Base-by-base conservation (phyloP, 2,888 invertebrate species). In the Xestia c-nigrum region DNA sequence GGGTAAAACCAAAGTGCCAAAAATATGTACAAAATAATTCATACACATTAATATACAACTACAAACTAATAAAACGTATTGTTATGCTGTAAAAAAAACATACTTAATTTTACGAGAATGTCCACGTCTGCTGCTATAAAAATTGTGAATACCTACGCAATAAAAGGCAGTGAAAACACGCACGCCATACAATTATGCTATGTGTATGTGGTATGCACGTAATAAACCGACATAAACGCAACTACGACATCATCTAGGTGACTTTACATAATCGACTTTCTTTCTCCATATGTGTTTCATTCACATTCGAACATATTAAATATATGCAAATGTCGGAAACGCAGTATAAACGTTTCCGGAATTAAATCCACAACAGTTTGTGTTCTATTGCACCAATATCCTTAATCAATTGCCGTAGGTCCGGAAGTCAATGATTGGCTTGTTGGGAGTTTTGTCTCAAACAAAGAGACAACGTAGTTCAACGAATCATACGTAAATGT, bases 201-300 rank as follows among this genome's bases (percentile, higher is more conserved):
- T 47, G 61, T 64, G 38, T 57, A 71, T 50, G 63, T 64, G 43
- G 64, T 65, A 40, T 43, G 31, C 68, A 47, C 24, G 68, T 31
- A 24, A 57, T 43, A 64, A 40, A 46, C 61, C 57, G 24, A 65
- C 72, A 71, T 16, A 24, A 31, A 61, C 73, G 71, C 71, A 83
- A 83, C 61, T 71, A 69, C 61, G 55, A 47, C 52, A 63, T 68
- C 55, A 83, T 83, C 47, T 78, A 78, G 55, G 64, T 71, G 73
- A 67, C 61, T 57, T 85, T 83, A 83, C 66, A 72, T 83, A 83
- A 83, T 63, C 57, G 31, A 78, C 74, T 83, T 86, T 83, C 83
- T 63, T 74, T 83, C 84, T 69, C 40, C 24, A 31, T 31, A 31
- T 31, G 46, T 40, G 69, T 50, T 64, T 74, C 70, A 74, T 57